These are phyloP conservation scores for Brachionus paranguensis DNA, from an alignment of 1,140 invertebrate species.

Conservation along the genomic window DNA sequence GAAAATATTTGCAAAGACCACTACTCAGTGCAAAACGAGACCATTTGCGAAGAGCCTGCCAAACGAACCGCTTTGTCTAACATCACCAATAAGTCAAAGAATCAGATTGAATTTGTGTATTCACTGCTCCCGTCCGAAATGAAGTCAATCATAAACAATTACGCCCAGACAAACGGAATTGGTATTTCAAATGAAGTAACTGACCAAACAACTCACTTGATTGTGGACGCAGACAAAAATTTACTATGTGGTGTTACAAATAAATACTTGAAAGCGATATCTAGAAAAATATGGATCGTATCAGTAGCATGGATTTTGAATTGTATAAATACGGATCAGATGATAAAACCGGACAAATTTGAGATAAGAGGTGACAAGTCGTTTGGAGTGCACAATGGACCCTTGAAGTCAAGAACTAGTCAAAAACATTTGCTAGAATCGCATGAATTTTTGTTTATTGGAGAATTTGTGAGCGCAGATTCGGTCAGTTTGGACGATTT, in stretches of 20 bases:
- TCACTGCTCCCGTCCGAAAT: constrained; percentile 22
- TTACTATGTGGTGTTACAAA: constrained; percentile 16
- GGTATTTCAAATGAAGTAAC: background rate
- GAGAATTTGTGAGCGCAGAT: background rate
- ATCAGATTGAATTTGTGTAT: background rate
- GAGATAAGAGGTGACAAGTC: constrained; percentile 33
- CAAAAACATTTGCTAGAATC: background rate
- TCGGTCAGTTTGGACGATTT: constrained; percentile 23
- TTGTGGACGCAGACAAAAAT: constrained; percentile 34
- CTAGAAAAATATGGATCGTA: constrained; percentile 27
- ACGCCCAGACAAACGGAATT: background rate
- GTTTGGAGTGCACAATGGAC: constrained; percentile 25
- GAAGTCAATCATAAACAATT: background rate
- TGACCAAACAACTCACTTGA: background rate
- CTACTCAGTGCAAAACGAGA: constrained; percentile 10
- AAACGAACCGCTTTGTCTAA: background rate
- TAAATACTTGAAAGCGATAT: constrained; percentile 31
- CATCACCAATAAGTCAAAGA: background rate
- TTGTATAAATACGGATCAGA: background rate
- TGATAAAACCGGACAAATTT: constrained; percentile 11
- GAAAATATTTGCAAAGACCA: constrained; percentile 9
- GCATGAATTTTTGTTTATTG: constrained; percentile 28
- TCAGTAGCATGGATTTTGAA: constrained; percentile 24
- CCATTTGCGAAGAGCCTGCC: background rate
- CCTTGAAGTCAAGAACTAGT: background rate